phyloP scores from a whole-genome alignment of 2,888 invertebrate genomes.

The Drosophila buzzatii region DNA sequence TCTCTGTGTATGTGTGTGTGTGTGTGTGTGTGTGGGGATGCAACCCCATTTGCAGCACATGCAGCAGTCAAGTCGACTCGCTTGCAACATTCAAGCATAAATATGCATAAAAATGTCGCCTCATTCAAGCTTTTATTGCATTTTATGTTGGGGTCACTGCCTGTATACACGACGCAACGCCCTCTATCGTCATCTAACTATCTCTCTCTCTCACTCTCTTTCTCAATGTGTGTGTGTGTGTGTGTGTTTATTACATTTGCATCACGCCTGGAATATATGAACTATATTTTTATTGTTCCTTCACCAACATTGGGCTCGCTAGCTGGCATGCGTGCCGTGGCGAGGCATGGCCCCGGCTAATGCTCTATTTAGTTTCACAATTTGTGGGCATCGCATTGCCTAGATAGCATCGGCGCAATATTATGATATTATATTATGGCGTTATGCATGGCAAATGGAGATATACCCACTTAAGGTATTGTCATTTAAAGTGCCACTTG shows the following conservation, averaged over 20 bases:
- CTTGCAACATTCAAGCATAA: slow-evolving; percentile 55
- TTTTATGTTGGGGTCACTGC: slow-evolving; percentile 60
- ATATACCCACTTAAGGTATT: slow-evolving; percentile 38
- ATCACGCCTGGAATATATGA: slow-evolving; percentile 32
- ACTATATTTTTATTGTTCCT: slow-evolving; percentile 44
- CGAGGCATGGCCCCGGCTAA: slow-evolving; percentile 34
- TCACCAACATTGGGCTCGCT: slow-evolving; percentile 10
- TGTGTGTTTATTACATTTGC: slow-evolving; percentile 23
- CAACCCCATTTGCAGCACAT: slow-evolving; percentile 15
- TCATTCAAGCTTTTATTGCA: slow-evolving; percentile 66
- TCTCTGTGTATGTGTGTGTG: too few relatives aligned
- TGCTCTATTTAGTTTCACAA: slow-evolving; percentile 60
- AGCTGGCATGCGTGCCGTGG: slow-evolving; percentile 24
- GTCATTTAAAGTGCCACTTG: slow-evolving; percentile 50
- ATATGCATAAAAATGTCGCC: slow-evolving; percentile 75
- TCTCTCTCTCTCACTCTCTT: not conserved
- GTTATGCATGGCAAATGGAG: slow-evolving; percentile 58
- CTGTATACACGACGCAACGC: slow-evolving; percentile 26
- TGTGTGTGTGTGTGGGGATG: not conserved
- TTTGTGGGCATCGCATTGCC: slow-evolving; percentile 40
- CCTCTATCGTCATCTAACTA: slow-evolving; percentile 14
- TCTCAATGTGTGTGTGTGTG: too few relatives aligned
- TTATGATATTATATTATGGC: slow-evolving; percentile 53
- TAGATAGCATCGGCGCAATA: slow-evolving; percentile 62
- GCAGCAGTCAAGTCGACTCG: slow-evolving; percentile 22